Evolutionary conservation across 2,888 invertebrate species (phyloP).

Genomic region (Tenthredo scrophulariae): DNA sequence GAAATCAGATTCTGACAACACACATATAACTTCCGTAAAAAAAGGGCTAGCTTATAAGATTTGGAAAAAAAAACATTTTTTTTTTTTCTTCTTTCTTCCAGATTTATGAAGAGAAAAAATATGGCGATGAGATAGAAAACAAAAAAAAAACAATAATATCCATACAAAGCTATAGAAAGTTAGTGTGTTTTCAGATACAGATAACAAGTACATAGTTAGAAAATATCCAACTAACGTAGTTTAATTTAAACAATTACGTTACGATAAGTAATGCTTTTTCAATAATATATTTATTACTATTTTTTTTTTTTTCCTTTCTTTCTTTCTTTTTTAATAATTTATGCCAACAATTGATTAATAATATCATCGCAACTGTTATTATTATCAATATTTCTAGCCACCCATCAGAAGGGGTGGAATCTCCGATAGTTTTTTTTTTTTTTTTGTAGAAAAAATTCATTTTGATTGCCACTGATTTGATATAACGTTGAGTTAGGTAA

Average conservation of each 20-base stretch:
- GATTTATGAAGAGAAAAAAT: background rate
- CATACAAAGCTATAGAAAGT: background rate
- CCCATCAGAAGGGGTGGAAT: background rate
- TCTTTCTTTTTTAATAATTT: background rate
- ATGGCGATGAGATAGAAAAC: background rate
- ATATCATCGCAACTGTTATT: conserved; percentile 3
- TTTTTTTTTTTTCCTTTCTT: background rate
- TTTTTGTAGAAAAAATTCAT: conserved; percentile 20
- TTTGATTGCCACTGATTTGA: conserved; percentile 42
- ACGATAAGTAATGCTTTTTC: conserved; percentile 5
- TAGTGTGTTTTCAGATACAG: conserved; percentile 43
- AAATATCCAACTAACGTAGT: conserved; percentile 27
- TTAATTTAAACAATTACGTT: background rate
- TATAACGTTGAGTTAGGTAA: background rate
- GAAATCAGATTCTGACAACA: conserved; percentile 49
- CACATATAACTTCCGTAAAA: conserved; percentile 13
- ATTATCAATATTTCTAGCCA: conserved; percentile 26
- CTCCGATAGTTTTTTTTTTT: background rate
- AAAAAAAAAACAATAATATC: background rate
- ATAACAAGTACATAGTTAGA: conserved; percentile 32
- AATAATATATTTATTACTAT: background rate
- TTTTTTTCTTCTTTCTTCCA: background rate
- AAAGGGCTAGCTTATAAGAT: background rate
- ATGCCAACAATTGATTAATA: background rate
- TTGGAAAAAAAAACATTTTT: background rate